These are phyloP conservation scores for Orthosia gracilis DNA, from an alignment of 2,888 invertebrate species.

Conservation along the genomic window DNA sequence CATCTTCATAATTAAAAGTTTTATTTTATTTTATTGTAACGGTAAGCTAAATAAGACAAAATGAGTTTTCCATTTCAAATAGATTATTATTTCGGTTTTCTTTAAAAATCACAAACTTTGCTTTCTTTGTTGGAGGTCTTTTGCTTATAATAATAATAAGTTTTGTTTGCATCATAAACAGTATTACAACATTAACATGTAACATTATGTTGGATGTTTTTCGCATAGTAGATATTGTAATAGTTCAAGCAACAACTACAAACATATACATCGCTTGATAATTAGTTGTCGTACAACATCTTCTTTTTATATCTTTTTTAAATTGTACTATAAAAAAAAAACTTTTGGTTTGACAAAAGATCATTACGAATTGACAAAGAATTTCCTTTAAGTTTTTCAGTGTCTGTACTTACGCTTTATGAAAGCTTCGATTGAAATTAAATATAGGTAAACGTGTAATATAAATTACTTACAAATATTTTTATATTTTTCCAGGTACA, in stretches of 20 bases:
- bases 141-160: too few relatives aligned
- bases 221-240: too few relatives aligned
- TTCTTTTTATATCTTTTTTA: neutral
- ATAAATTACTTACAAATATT: conserved; percentile 14
- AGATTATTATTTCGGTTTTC: too few relatives aligned
- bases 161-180: too few relatives aligned
- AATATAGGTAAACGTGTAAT: neutral
- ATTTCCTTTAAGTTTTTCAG: neutral
- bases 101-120: neutral
- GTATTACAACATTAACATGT: too few relatives aligned
- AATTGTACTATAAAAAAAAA: too few relatives aligned
- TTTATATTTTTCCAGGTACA: conserved; percentile 81
- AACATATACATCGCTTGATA: too few relatives aligned
- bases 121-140: too few relatives aligned
- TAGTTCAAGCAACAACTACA: too few relatives aligned
- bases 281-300: neutral
- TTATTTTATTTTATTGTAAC: too few relatives aligned
- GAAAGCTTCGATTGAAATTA: neutral
- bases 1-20: neutral
- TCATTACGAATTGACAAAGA: neutral
- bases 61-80: neutral
- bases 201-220: too few relatives aligned
- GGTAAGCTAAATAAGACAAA: neutral
- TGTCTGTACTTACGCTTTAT: neutral
- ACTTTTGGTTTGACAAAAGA: neutral